Evolutionary conservation across 2,888 invertebrate genomes (phyloP), one percentile per base, ranked within the genome.

Genomic region (Troglohyphantes excavatus): DNA sequence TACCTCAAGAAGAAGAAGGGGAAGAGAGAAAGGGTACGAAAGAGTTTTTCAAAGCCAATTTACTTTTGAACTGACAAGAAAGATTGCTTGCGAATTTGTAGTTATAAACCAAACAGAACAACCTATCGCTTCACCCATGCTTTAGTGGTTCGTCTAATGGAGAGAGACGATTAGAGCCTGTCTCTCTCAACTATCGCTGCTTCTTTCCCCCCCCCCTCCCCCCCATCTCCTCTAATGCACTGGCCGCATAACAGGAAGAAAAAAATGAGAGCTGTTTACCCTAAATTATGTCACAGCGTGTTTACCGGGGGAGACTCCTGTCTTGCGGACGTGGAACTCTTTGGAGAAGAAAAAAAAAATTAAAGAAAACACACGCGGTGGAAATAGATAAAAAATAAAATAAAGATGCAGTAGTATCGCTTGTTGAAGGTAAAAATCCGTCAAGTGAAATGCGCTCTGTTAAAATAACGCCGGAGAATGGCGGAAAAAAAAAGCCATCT

Each of bases 201-300:
- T 6, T 33, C 5, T 9, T 9, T 9, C 33, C 33, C 33, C 33
- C 33, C 33, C 33, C 33, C 33, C 46, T 46, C 9, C 9, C 46
- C 2, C 46, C 46, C 9, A 17, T 46, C 26, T 53, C 70, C 27
- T 33, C 59, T 61, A 82, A 82, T 61, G 65, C 29, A 27, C 17
- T 27, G 26, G 29, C 63, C 63, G 29, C 13, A 17, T n/a, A 33
- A 6, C 29, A 33, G 21, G 33, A 21, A 29, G 2, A 67, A 7
- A n/a, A n/a, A 43, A 78, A 17, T 11, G 65, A 65, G n/a, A 39
- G 17, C 72, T 39, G 72, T 82, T 82, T 82, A 61, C 72, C 13
- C 61, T 70, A 70, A 82, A 82, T 82, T 82, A 82, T 82, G 82
- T 82, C 72, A 70, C 61, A 26, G 70, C 39, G n/a, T 72, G 61